Base-by-base conservation (phyloP, 1,140 invertebrate genomes). In the Glossosoma conforme region DNA sequence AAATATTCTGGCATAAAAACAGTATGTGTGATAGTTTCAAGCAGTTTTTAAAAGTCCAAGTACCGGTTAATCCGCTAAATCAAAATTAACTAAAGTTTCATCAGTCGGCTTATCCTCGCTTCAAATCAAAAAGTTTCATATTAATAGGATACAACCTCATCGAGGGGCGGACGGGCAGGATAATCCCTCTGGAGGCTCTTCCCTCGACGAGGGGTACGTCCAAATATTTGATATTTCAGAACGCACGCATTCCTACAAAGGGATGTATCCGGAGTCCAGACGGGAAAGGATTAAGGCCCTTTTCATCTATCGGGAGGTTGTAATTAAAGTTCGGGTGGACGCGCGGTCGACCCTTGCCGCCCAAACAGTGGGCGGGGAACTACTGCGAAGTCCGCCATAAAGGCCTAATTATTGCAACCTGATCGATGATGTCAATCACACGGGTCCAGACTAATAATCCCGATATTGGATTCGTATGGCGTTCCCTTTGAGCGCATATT, bases 181-280 rank as follows among this genome's bases (percentile, higher is more conserved):
- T 52, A 52, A 52, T 52, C 49, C 49, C 15, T 42, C 17, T 17
- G 18, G 44, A n/a, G n/a, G n/a, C n/a, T n/a, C n/a, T n/a, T n/a
- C n/a, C n/a, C n/a, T n/a, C 20, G 18, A 14, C 6, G 15, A 38
- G 32, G 30, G 33, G 37, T 33, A 47, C 46, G 38, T 42, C 55
- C 49, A 43, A 57, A 52, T 52, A 52, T 57, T 57, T 57, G 55
- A 57, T 57, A 57, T 57, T 57, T 57, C 49, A 57, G 53, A 57
- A 57, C 50, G 53, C 45, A 57, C 55, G 50, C 41, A 44, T 44
- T 52, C 49, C 49, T 35, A 25, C 44, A 38, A 46, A 33, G 24
- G 11, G 22, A 42, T 45, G 54, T 44, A 56, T 44, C n/a, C n/a
- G 46, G 46, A 20, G 38, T 24, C 49, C 54, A 44, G 30, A 33